phyloP scores from a whole-genome alignment of 2,797 vertebrate genomes.

The Ctenopoma multispine region DNA sequence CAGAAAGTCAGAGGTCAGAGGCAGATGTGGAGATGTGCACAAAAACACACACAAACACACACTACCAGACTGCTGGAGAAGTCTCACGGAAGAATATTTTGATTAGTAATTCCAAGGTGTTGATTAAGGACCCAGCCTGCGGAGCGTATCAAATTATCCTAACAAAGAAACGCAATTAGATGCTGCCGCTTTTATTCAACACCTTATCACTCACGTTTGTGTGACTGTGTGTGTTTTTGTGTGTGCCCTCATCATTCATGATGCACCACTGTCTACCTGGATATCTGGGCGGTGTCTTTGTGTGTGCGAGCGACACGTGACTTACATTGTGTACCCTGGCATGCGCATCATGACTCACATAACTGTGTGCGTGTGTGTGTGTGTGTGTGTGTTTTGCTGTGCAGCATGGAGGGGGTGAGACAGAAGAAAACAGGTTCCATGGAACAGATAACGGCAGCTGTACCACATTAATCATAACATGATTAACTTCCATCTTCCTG shows the following conservation, averaged over 20 bases:
- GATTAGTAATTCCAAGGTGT: slow-evolving; percentile 70
- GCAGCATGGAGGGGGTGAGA: slow-evolving; percentile 27
- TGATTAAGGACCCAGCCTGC: slow-evolving; percentile 64
- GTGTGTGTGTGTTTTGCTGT: slow-evolving; percentile 13
- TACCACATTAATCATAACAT: slow-evolving; percentile 79
- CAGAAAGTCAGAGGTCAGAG: not conserved
- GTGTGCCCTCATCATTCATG: slow-evolving; percentile 11
- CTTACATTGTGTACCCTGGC: not conserved
- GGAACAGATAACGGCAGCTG: slow-evolving; percentile 72
- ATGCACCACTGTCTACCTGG: slow-evolving; percentile 18
- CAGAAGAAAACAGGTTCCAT: slow-evolving; percentile 53
- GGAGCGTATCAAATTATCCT: slow-evolving; percentile 73
- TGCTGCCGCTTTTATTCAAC: slow-evolving; percentile 64
- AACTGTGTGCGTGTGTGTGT: slow-evolving; percentile 10
- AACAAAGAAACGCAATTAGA: slow-evolving; percentile 81
- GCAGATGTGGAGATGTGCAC: not conserved
- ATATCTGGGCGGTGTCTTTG: slow-evolving; percentile 19
- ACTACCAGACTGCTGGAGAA: slow-evolving; percentile 19
- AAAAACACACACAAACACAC: not conserved
- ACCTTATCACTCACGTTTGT: slow-evolving; percentile 59
- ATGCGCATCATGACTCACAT: not conserved
- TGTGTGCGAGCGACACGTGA: slow-evolving; percentile 2
- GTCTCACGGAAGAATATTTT: slow-evolving; percentile 57
- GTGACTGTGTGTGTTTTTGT: slow-evolving; percentile 24
- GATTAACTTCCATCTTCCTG: slow-evolving; percentile 71